Base-by-base conservation (phyloP, 2,888 invertebrate genomes). In the Drosophila incognita region DNA sequence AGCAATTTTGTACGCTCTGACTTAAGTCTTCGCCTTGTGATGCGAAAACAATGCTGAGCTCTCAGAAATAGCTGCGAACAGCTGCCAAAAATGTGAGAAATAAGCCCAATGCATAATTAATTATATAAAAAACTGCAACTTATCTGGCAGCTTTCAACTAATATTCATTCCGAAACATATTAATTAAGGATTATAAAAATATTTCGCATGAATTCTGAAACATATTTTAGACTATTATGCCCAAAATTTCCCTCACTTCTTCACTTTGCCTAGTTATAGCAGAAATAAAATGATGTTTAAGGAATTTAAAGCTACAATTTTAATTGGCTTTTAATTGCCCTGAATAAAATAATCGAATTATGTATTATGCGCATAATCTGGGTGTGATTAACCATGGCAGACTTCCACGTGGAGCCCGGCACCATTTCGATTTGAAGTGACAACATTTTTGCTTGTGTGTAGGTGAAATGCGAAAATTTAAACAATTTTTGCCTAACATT, bases 161-260 rank as follows among this genome's bases (percentile, higher is more conserved):
- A 36, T 36, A 36, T 18, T 36, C 2, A 21, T 46, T 46, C 7
- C 0, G 13, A 13, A 6, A 13, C 21, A 7, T 40, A 40, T 40
- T 21, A 7, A 21, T 46, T 46, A 13, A 2, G 13, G 21, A 2
- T 7, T 21, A 0, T 4, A 46, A 7, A 4, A 7, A 13, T 11
- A 21, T 46, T 21, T 46, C 7, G 13, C 21, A 21, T 40, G 40
- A 40, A 10, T n/a, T 10, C 4, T 38, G 0, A 38, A 1, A 1
- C 0, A 38, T n/a, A 7, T 21, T 7, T 13, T 4, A 6, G 21
- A 46, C 11, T 13, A 21, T 13, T 7, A n/a, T 40, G n/a, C 4
- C 4, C 0, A 40, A n/a, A 0, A n/a, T 40, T 11, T n/a, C 4
- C 4, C 1, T n/a, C 4, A n/a, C 4, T n/a, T 11, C n/a, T 11